Conservation (phyloP, 1,140 invertebrate genomes). For the Plectrocnemia conspersa region DNA sequence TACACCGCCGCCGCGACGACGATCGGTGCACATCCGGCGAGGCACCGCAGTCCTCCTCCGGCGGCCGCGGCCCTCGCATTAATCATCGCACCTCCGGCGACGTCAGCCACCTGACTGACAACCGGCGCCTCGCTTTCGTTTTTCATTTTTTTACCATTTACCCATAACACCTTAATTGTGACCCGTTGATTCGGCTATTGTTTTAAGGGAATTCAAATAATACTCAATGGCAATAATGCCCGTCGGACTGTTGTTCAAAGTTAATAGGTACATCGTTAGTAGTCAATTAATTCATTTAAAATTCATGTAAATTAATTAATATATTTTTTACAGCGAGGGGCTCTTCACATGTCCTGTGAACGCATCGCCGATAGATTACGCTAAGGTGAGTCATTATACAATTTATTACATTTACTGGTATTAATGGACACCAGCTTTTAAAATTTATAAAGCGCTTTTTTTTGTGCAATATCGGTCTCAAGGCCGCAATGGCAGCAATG, state of each 20-base stretch:
- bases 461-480: too few species aligned
- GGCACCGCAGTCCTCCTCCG: constrained; percentile 4
- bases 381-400: constrained; percentile 52
- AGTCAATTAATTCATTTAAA: neutral
- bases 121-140: neutral
- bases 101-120: neutral
- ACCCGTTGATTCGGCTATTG: neutral
- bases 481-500: too few species aligned
- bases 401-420: neutral
- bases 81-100: neutral
- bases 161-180: neutral
- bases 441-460: too few species aligned
- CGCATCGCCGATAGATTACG: constrained; percentile 53
- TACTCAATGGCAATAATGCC: constrained; percentile 41
- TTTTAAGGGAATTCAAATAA: neutral
- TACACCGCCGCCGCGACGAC: constrained; percentile 7
- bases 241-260: constrained; percentile 50
- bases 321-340: constrained; percentile 54
- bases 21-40: constrained; percentile 11
- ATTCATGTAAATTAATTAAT: constrained; percentile 8
- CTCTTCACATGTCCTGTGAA: constrained; percentile 55
- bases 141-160: neutral
- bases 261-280: constrained; percentile 36
- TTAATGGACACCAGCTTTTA: constrained; percentile 1
- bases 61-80: constrained; percentile 13